Evolutionary conservation across 2,113 vertebrate genomes (phyloP).

Genomic region (Spilogale gracilis): DNA sequence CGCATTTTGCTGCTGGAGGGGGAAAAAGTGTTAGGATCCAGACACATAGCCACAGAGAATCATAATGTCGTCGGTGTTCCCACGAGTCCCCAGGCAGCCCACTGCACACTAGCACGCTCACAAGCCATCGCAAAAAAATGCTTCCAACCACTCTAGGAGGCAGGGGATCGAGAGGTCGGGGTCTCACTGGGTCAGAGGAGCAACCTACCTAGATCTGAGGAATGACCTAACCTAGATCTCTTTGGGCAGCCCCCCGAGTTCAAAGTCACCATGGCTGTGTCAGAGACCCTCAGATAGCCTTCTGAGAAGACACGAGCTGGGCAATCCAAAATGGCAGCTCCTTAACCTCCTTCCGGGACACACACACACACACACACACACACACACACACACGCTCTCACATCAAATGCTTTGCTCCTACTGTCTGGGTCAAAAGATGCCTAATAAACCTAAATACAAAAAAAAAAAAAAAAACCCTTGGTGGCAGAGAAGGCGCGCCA

Average conservation of each 20-base stretch:
- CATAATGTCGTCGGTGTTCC: accelerated
- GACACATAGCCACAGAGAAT: accelerated
- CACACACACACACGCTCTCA: background rate
- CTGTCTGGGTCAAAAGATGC: background rate
- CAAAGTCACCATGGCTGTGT: background rate
- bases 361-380: background rate
- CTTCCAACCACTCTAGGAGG: background rate
- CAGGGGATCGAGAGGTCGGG: too few relatives aligned
- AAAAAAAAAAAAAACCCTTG: background rate
- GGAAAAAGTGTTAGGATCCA: accelerated
- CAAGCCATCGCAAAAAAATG: accelerated
- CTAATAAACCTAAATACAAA: background rate
- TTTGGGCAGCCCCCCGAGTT: background rate
- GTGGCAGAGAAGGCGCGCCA: background rate
- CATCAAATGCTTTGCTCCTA: background rate
- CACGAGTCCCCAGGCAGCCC: background rate
- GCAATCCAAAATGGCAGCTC: background rate
- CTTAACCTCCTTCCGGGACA: background rate
- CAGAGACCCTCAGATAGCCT: background rate
- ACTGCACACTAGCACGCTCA: accelerated
- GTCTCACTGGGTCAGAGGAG: background rate
- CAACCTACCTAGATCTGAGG: background rate
- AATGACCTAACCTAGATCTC: background rate
- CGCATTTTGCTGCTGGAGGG: background rate
- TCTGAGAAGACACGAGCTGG: background rate